phyloP scores from a whole-genome alignment of 2,113 vertebrate species.

The Chroicocephalus ridibundus region DNA sequence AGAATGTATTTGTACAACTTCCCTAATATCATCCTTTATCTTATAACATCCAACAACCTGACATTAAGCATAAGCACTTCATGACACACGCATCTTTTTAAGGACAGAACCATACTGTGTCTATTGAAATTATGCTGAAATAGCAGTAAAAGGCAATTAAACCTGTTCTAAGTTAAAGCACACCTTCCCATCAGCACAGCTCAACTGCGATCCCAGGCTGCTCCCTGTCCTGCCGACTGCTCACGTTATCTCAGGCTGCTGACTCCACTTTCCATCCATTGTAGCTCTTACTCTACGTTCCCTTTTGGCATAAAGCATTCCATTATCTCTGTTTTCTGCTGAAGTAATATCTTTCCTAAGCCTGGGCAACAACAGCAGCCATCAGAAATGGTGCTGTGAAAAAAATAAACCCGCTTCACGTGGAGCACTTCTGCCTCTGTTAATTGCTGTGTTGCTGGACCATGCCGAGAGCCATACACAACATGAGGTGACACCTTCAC shows the following conservation, averaged over 20 bases:
- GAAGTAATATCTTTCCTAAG: neutral
- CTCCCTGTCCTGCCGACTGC: neutral
- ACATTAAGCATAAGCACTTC: neutral
- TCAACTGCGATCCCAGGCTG: neutral
- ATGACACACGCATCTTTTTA: rapidly evolving
- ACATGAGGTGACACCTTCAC: neutral
- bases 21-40: neutral
- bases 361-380: neutral
- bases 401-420: neutral
- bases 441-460: neutral
- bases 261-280: neutral
- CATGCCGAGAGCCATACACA: neutral
- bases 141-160: neutral
- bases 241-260: neutral
- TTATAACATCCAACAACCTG: neutral
- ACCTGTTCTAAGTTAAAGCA: neutral
- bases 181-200: neutral
- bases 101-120: neutral
- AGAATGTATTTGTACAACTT: neutral
- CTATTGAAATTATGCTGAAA: neutral
- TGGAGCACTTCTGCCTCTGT: neutral
- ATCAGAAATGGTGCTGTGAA: neutral
- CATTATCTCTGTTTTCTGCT: constrained; percentile 1
- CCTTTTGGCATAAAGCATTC: neutral
- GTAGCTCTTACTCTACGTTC: neutral